Evolutionary conservation across 2,888 invertebrate genomes (phyloP).

Genomic region (Clunio marinus): DNA sequence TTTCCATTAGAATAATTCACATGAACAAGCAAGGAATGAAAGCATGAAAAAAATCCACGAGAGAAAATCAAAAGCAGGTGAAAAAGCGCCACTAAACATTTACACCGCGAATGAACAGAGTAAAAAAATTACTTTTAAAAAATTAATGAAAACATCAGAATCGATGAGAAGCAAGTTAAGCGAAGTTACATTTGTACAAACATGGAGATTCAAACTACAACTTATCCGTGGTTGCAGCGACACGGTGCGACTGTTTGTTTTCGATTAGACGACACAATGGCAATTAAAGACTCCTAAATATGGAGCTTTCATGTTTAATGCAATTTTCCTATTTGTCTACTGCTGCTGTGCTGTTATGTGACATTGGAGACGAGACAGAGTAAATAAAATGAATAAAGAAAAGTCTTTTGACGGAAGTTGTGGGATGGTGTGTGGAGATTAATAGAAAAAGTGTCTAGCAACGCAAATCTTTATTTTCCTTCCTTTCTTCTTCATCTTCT

Average conservation of each 20-base stretch:
- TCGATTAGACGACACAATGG: not conserved
- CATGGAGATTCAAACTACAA: not conserved
- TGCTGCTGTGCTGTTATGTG: too few species aligned
- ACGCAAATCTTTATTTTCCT: not conserved
- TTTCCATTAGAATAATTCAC: not conserved
- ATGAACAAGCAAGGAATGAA: not conserved
- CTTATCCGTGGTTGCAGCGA: not conserved
- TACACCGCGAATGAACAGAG: not conserved
- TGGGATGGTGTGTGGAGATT: not conserved
- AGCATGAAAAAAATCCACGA: too few species aligned
- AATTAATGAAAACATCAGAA: slow-evolving; percentile 10
- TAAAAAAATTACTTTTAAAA: not conserved
- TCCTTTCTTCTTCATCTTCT: not conserved
- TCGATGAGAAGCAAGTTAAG: slow-evolving; percentile 2
- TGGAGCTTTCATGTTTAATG: slow-evolving; percentile 17
- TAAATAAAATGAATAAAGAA: not conserved
- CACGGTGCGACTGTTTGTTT: not conserved
- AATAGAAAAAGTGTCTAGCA: not conserved
- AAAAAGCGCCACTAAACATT: not conserved
- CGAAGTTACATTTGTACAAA: not conserved
- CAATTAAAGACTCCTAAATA: slow-evolving; percentile 33
- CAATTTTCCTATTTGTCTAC: not conserved
- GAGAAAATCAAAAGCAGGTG: too few species aligned
- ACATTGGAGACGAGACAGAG: not conserved
- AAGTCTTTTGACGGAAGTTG: not conserved